Conservation (phyloP, 2,888 invertebrate genomes). For the Eristalinus aeneus region DNA sequence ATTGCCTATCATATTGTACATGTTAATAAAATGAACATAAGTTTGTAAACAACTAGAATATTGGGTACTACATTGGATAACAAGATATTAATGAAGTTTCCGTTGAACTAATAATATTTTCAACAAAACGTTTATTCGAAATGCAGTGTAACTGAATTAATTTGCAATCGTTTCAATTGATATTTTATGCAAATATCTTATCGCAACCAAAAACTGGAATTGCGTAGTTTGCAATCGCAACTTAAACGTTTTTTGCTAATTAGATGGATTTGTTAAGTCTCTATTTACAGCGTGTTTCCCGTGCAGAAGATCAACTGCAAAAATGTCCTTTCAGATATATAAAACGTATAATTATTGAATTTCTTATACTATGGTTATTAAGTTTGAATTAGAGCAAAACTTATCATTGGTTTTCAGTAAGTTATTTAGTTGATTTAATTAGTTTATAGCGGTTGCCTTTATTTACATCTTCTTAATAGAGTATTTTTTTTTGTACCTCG, state of each 20-base stretch:
- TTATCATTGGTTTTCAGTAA: conserved; percentile 16
- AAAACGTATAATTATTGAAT: conserved; percentile 11
- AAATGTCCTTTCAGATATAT: conserved; percentile 2
- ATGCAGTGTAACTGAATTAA: no score
- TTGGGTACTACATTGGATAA: no score
- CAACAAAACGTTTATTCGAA: no score
- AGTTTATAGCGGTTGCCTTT: conserved; percentile 33
- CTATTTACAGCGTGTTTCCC: neutral
- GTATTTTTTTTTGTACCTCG: conserved; percentile 80
- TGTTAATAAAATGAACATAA: no score
- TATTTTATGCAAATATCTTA: no score
- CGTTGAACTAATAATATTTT: no score
- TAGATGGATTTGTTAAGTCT: neutral
- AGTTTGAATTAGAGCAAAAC: conserved; percentile 22
- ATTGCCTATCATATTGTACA: no score
- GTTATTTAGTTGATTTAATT: conserved; percentile 52
- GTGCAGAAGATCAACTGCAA: neutral
- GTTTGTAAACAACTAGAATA: no score
- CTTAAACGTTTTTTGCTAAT: neutral
- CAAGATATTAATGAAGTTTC: no score
- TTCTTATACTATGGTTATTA: conserved; percentile 18
- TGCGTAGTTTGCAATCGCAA: no score
- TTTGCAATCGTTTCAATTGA: no score
- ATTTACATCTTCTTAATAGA: conserved; percentile 41
- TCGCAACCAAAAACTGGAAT: no score